Evolutionary conservation across 2,888 invertebrate species (phyloP).

Genomic region (Thumatha senex): DNA sequence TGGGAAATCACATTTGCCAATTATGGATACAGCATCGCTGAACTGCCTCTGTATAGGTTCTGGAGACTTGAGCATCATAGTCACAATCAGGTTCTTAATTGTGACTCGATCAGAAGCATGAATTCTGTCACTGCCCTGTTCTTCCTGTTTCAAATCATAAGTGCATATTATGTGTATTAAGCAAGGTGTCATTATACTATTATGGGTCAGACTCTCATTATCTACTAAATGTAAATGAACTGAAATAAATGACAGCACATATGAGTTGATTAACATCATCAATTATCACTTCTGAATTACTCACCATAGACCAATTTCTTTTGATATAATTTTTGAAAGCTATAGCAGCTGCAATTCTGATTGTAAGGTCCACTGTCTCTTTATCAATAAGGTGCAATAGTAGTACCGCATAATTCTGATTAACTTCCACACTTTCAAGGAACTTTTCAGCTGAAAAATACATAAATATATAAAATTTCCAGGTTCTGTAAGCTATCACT

Average conservation of each 20-base stretch:
- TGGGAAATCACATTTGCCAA: slow-evolving; percentile 98
- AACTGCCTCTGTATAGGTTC: slow-evolving; percentile 96
- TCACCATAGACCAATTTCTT: slow-evolving; percentile 95
- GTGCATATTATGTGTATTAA: neutral
- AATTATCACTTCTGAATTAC: slow-evolving; percentile 42
- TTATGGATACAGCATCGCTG: slow-evolving; percentile 97
- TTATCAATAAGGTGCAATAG: slow-evolving; percentile 94
- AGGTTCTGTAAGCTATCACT: too few relatives aligned
- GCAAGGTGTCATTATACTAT: too few relatives aligned
- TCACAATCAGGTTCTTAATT: slow-evolving; percentile 94
- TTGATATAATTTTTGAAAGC: slow-evolving; percentile 98
- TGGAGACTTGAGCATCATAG: slow-evolving; percentile 96
- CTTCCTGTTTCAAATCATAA: slow-evolving; percentile 70
- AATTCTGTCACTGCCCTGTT: slow-evolving; percentile 91
- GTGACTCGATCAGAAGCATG: slow-evolving; percentile 90
- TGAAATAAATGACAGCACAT: too few relatives aligned
- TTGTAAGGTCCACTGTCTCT: slow-evolving; percentile 89
- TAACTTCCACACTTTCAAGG: slow-evolving; percentile 94
- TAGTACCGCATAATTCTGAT: slow-evolving; percentile 94
- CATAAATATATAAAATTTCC: too few relatives aligned
- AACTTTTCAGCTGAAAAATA: slow-evolving; percentile 93
- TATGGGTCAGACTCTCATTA: too few relatives aligned
- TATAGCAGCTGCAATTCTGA: slow-evolving; percentile 95
- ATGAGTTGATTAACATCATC: too few relatives aligned
- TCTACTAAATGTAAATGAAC: too few relatives aligned